Evolutionary conservation across 2,797 vertebrate genomes (phyloP), one percentile per base, ranked within the genome.

Genomic region (Micromesistius poutassou): DNA sequence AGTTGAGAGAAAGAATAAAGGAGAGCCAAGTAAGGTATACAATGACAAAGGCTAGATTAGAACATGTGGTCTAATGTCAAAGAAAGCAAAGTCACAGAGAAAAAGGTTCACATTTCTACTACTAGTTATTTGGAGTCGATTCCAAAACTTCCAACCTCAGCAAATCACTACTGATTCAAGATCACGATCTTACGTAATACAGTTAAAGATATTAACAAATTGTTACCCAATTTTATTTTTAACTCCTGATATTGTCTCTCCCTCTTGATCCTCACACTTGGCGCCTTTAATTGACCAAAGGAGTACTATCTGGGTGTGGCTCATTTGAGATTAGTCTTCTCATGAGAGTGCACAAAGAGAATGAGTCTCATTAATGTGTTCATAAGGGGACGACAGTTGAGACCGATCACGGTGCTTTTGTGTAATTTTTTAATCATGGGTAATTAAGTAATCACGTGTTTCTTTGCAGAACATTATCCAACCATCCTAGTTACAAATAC

Each of bases 311-410:
- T 42, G 40, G 40, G 40, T 12, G 81, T n/a, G 83, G 74, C 89
- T 81, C 78, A 93, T 93, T 94, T 86, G 68, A 91, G 89, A 91
- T 93, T 91, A 91, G 83, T 78, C 85, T 85, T 88, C 82, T 92
- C 88, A 91, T 85, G 86, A 89, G 89, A 78, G 83, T 76, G 86
- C 84, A 88, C 79, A 88, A 88, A 90, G 83, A 82, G 84, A 80
- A 77, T 81, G 77, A 81, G 86, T 87, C 88, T 84, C 82, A 86
- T 82, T 81, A 84, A 62, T 90, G 91, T 89, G 82, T 86, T 87
- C 89, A 89, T 81, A 72, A 88, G 79, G 76, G 74, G 50, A 62
- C 72, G 84, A 88, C 79, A 84, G 89, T 91, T 81, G 89, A 81
- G 73, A 30, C 72, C 35, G 76, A 79, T 76, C 77, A 83, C 78